These are phyloP conservation scores for Pedionomus torquatus DNA, from an alignment of 2,113 vertebrate species.

Conservation along the genomic window DNA sequence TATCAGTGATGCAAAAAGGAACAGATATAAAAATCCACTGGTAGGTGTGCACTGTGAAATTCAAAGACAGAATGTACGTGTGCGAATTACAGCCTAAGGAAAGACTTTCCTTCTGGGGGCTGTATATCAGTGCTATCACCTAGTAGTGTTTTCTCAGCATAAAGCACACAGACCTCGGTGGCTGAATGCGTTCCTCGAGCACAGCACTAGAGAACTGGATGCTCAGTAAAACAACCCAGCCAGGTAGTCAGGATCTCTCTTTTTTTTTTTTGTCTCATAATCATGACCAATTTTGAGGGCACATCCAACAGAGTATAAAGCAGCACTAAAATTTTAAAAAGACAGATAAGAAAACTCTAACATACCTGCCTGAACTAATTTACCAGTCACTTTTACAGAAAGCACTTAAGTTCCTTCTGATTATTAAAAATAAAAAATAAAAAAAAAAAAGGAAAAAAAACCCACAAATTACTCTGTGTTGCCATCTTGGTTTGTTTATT, in stretches of 20 bases:
- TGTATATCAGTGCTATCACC: accelerated
- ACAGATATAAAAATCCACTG: neutral
- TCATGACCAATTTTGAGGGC: neutral
- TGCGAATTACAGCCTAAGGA: neutral
- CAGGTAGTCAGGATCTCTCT: neutral
- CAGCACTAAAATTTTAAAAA: neutral
- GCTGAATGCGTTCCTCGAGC: accelerated
- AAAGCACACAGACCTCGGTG: neutral
- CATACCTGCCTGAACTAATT: neutral
- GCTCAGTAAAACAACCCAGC: neutral
- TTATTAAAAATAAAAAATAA: neutral
- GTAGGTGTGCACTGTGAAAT: neutral
- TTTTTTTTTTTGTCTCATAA: neutral
- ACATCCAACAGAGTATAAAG: neutral
- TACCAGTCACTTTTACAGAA: neutral
- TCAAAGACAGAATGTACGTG: neutral
- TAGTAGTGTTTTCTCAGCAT: neutral
- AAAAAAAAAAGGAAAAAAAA: accelerated
- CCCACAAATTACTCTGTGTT: neutral
- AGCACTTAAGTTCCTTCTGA: neutral
- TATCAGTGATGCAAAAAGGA: neutral
- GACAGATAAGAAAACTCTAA: neutral
- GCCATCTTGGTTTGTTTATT: neutral
- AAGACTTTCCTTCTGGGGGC: neutral
- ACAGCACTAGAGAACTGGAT: neutral